Evolutionary conservation across 2,113 vertebrate genomes (phyloP).

Genomic region (Semicossyphus pulcher): DNA sequence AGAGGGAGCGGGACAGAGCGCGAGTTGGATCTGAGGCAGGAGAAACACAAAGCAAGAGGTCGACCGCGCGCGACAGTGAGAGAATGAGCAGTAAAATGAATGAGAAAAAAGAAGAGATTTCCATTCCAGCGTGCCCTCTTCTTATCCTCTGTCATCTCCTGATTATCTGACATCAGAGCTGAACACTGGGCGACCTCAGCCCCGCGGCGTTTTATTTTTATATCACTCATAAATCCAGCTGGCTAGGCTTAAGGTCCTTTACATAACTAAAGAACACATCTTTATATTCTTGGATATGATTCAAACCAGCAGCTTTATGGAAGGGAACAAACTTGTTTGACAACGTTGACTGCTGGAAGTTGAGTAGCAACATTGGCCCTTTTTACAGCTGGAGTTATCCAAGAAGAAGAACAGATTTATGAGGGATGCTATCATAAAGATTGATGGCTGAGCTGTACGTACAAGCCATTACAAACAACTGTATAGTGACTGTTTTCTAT

Average conservation of each 20-base stretch:
- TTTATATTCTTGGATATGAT: neutral
- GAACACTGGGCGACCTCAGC: neutral
- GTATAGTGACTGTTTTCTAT: conserved; percentile 1
- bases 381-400: conserved; percentile 25
- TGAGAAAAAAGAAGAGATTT: conserved; percentile 15
- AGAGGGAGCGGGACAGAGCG: neutral
- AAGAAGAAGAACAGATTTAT: neutral
- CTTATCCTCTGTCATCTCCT: conserved; percentile 14
- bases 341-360: neutral
- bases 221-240: conserved; percentile 32
- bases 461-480: conserved; percentile 6
- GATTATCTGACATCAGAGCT: conserved; percentile 19
- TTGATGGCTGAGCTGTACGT: conserved; percentile 1
- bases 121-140: neutral
- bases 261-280: conserved; percentile 23
- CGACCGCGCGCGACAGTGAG: neutral
- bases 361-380: neutral
- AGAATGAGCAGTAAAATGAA: conserved; percentile 12
- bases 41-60: conserved; percentile 23
- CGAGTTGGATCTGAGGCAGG: neutral
- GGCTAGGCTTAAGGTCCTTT: neutral
- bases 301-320: conserved; percentile 10
- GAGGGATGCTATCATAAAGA: conserved; percentile 13
- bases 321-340: conserved; percentile 31
- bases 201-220: neutral